Evolutionary conservation across 2,797 vertebrate species (phyloP), one percentile per base, ranked within the genome.

Genomic region (Sylvilagus floridanus): DNA sequence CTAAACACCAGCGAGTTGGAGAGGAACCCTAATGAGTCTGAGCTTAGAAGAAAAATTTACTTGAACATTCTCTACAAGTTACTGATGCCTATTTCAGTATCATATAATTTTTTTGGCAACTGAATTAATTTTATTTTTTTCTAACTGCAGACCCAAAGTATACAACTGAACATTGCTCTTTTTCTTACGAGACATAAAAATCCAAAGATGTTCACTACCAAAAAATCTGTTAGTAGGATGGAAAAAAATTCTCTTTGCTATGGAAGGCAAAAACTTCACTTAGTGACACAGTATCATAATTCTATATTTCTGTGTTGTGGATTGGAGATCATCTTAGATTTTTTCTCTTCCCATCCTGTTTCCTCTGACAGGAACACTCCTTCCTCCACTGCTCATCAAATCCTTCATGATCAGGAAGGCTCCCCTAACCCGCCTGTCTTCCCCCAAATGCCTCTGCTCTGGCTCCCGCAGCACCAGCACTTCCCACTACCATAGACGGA

Each of bases 231-330:
- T 99, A 99, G 99, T 99, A 99, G 99, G 99, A 99, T 99, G 99
- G 99, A 99, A 99, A 99, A 99, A 99, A 99, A 99, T 98, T 99
- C 98, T 99, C 99, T 99, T 99, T 99, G 99, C 99, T 99, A 99
- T 99, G 99, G 99, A 99, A 99, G 99, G 99, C 99, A 99, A 99
- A 97, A 99, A 99, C 99, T 99, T 99, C 99, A 99, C 99, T 99
- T 99, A 99, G 99, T 99, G 99, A 99, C 99, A 99, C 99, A 99
- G 42, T 47, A 47, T 47, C 42, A 47, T 47, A 47, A 47, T 47
- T 47, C 42, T 10, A 9, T 47, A 47, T 47, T 47, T 47, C 42
- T 47, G 42, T 62, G 69, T 96, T 21, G 73, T 86, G 35, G 37
- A 35, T 13, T 84, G 35, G 60, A 86, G 87, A 83, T 94, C 24